phyloP scores from a whole-genome alignment of 64 coral and sea anemone genomes.

The Stichodactyla mertensii region DNA sequence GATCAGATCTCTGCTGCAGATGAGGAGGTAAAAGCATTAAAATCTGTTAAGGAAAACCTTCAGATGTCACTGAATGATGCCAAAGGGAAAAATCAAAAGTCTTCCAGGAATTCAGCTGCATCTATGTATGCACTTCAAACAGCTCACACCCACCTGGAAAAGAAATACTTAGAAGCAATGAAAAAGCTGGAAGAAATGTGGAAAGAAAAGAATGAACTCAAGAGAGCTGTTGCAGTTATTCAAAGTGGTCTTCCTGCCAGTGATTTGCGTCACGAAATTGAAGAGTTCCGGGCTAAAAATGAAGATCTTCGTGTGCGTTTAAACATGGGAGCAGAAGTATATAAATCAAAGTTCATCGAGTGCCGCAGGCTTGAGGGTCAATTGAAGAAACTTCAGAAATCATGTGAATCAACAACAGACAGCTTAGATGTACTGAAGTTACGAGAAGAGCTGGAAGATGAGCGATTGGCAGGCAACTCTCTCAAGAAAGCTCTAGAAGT shows the following conservation, averaged over 20 bases:
- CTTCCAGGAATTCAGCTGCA: constrained; percentile 71
- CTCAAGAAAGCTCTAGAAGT: constrained; percentile 23
- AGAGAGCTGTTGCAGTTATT: constrained; percentile 57
- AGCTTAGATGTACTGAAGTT: neutral
- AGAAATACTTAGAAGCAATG: constrained; percentile 79
- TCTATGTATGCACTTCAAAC: constrained; percentile 94
- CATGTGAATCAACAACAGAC: constrained; percentile 10
- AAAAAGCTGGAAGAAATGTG: constrained; percentile 80
- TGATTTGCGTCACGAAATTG: constrained; percentile 83
- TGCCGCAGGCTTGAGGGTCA: constrained; percentile 64
- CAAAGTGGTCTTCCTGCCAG: constrained; percentile 59
- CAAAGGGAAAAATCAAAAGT: constrained; percentile 46
- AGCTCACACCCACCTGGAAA: constrained; percentile 81
- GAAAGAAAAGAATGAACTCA: constrained; percentile 84
- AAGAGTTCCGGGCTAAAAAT: constrained; percentile 79
- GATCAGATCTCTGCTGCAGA: constrained; percentile 43
- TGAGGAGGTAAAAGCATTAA: constrained; percentile 48
- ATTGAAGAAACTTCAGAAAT: constrained; percentile 59
- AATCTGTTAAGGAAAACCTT: constrained; percentile 43
- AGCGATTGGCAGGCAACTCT: neutral
- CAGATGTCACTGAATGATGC: constrained; percentile 62
- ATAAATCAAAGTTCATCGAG: constrained; percentile 91
- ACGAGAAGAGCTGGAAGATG: constrained; percentile 26
- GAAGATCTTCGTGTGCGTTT: constrained; percentile 85
- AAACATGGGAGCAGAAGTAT: constrained; percentile 95